phyloP scores from a whole-genome alignment of 1,140 invertebrate genomes.

The Eriocheir sinensis region DNA sequence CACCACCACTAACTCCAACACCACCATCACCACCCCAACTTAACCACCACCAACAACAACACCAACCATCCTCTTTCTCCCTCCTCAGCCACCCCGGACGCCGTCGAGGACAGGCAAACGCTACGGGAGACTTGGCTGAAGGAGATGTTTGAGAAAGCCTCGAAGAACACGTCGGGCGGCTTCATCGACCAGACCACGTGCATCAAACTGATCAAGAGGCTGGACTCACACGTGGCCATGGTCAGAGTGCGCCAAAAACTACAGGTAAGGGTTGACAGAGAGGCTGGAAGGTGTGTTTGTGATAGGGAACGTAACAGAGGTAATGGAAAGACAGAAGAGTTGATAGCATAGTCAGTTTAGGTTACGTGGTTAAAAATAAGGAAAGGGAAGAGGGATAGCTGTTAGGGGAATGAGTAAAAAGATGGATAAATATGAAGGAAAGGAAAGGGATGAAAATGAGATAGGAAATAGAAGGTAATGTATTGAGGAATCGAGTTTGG shows the following conservation, averaged over 20 bases:
- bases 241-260: conserved; percentile 82
- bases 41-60: no score
- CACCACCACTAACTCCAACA: no score
- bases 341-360: no score
- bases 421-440: conserved; percentile 19
- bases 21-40: no score
- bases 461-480: no score
- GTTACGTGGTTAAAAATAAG: no score
- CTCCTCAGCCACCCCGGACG: conserved; percentile 79
- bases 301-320: not conserved
- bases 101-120: conserved; percentile 82
- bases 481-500: no score
- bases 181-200: conserved; percentile 83
- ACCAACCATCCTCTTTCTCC: not conserved
- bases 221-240: conserved; percentile 83
- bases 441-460: no score
- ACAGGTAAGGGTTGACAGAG: conserved; percentile 59
- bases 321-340: no score
- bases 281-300: not conserved
- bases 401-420: no score
- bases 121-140: conserved; percentile 84
- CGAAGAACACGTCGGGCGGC: conserved; percentile 82
- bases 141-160: conserved; percentile 84
- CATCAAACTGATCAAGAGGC: conserved; percentile 83
- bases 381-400: no score